Base-by-base conservation (phyloP, 2,888 invertebrate species). In the Aelia acuminata region DNA sequence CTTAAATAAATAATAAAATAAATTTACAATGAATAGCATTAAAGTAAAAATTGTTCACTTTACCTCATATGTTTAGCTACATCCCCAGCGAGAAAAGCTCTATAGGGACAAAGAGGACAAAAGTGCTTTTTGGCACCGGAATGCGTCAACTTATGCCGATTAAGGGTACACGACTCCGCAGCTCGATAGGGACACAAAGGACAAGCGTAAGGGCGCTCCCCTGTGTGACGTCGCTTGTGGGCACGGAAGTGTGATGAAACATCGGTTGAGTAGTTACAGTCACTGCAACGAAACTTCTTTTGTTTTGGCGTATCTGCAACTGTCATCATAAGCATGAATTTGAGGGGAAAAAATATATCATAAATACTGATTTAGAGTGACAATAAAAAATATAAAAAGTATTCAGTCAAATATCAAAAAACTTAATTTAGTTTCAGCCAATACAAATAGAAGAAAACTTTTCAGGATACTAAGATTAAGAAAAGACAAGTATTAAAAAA, bases 241-340 rank as follows among this genome's bases (percentile, higher is more conserved):
- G 87, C 87, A 13, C 87, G 87, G 53, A 87, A 87, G 39, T 87
- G 87, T n/a, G 87, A 87, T 22, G 87, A 87, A 87, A 87, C 87
- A 80, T 87, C 84, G 7, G 87, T 87, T 53, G 87, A 87, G n/a
- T 87, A 87, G 63, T 49, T 80, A 48, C 87, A 87, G 10, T 87
- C 87, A 50, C 48, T 87, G 49, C 87, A 87, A 50, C 87, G 63
- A 26, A 87, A 87, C 50, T 87, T 87, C 80, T 87, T 87, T 50
- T 53, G 70, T 53, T 84, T 87, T 70, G 22, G 87, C 1, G 70
- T 26, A 26, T 35, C 87, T 47, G 70, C n/a, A 70, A 26, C 87
- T 87, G 48, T 63, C 15, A 48, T n/a, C 53, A 35, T 39, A 85
- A 1, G 20, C 63, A 70, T 31, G n/a, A 85, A 35, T 26, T 20